Conservation (phyloP, 2,888 invertebrate species). For the Pristionchus fissidentatus region DNA sequence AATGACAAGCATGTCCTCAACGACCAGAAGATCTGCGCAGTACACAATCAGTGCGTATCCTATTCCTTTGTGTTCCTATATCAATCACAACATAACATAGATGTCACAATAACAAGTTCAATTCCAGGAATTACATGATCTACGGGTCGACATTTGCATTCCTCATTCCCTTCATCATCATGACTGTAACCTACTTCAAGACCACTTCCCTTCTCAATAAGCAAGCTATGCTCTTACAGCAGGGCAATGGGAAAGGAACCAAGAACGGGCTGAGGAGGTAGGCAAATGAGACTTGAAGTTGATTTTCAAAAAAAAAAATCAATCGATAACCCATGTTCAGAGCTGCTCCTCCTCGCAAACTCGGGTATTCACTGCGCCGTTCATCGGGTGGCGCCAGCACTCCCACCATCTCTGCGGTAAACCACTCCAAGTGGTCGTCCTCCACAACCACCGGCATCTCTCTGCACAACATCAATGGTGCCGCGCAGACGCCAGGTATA, state of each 20-base stretch:
- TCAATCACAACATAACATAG: neutral
- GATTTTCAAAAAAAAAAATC: neutral
- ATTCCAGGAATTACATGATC: conserved; percentile 70
- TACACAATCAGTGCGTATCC: conserved; percentile 63
- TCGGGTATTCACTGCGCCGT: conserved; percentile 56
- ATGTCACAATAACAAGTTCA: neutral
- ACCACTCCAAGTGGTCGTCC: conserved; percentile 16
- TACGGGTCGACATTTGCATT: conserved; percentile 92
- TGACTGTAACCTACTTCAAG: conserved; percentile 93
- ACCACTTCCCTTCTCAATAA: conserved; percentile 88
- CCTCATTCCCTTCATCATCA: conserved; percentile 93
- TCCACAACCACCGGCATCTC: neutral
- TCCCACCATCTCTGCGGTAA: conserved; percentile 55
- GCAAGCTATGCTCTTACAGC: conserved; percentile 68
- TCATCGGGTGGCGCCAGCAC: conserved; percentile 43
- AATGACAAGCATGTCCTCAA: conserved; percentile 78
- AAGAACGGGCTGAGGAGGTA: conserved; percentile 66
- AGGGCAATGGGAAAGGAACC: conserved; percentile 52
- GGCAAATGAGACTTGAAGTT: neutral
- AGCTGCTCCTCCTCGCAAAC: conserved; percentile 68
- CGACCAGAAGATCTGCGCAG: conserved; percentile 75
- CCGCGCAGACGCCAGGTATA: neutral
- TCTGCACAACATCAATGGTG: conserved; percentile 6
- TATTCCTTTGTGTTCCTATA: neutral
- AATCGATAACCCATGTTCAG: too few relatives aligned